Base-by-base conservation (phyloP, 1,140 invertebrate species). In the Antheraea mylitta region DNA sequence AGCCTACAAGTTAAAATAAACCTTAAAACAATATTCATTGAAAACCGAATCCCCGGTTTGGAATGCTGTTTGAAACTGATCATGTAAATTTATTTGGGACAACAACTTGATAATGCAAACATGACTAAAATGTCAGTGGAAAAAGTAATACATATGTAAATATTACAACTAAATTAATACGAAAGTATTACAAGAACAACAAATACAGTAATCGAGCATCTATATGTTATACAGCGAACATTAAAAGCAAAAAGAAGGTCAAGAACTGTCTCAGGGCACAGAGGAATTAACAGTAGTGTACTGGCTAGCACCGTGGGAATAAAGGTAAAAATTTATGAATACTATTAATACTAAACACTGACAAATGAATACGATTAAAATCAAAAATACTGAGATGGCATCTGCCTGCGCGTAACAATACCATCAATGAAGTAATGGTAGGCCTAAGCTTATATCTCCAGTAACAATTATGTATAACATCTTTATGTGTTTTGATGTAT, bases 201-300 rank as follows among this genome's bases (percentile, higher is more conserved):
- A 45, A 64, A 38, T 36, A 38, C 37, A 70, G 45, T 16, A 16
- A 16, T 53, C 45, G 45, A 53, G 45, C 45, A 13, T 53, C 45
- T 16, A 61, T 61, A 18, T 30, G 22, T 30, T 30, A 30, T 30
- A 66, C 45, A 65, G 75, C 74, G 75, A 66, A 74, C 70, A 73
- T 70, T 66, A 74, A 79, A 81, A 89, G 85, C 73, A 75, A 77
- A 83, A 88, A 87, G 86, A 87, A 86, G 86, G 86, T 85, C 82
- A 86, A 83, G 76, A 90, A 86, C 80, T 81, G 83, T 90, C 83
- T 85, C 83, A 82, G 77, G 80, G 76, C 73, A 81, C 77, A 58
- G 72, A 63, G 73, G 70, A 82, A 75, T 73, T 79, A 78, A 90
- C 87, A 89, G 87, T 87, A 71, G 76, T 70, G 67, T 70, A 76